These are phyloP conservation scores for Zosterops pallidus DNA, from an alignment of 2,113 vertebrate genomes.

Conservation along the genomic window DNA sequence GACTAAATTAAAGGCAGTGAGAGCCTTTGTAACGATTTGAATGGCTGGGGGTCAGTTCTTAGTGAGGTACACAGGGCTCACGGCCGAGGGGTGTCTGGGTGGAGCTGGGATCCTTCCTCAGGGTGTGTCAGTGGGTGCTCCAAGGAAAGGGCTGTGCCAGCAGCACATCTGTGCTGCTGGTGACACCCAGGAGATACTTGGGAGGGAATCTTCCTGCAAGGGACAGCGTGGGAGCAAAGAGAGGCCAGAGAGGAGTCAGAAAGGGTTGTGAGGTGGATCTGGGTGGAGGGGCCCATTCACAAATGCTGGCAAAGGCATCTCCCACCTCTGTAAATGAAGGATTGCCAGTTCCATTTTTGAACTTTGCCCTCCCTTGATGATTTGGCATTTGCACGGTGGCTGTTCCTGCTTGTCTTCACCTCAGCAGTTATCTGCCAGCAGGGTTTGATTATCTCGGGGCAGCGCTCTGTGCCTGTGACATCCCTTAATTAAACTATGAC, in stretches of 20 bases:
- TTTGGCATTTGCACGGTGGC: background rate
- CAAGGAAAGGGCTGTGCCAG: background rate
- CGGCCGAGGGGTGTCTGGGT: rapidly evolving
- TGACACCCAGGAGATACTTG: background rate
- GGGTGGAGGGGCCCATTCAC: background rate
- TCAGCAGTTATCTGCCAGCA: slow-evolving; percentile 54
- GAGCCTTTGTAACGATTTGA: background rate
- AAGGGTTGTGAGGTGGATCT: rapidly evolving
- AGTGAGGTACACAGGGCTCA: background rate
- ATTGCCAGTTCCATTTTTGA: background rate
- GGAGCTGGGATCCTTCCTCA: background rate
- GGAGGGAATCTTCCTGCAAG: background rate
- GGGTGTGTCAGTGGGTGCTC: background rate
- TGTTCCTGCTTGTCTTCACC: slow-evolving; percentile 43
- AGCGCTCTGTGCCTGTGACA: slow-evolving; percentile 53
- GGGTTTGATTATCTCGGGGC: slow-evolving; percentile 28
- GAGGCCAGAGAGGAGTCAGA: background rate
- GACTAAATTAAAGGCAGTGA: background rate
- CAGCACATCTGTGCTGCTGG: rapidly evolving
- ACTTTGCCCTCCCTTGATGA: slow-evolving; percentile 17
- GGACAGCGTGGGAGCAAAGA: background rate
- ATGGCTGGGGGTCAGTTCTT: background rate
- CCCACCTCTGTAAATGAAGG: background rate
- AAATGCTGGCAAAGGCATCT: background rate
- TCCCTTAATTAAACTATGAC: slow-evolving; percentile 68